Evolutionary conservation across 2,797 vertebrate genomes (phyloP), one percentile per base, ranked within the genome.

Genomic region (Urophycis tenuis): DNA sequence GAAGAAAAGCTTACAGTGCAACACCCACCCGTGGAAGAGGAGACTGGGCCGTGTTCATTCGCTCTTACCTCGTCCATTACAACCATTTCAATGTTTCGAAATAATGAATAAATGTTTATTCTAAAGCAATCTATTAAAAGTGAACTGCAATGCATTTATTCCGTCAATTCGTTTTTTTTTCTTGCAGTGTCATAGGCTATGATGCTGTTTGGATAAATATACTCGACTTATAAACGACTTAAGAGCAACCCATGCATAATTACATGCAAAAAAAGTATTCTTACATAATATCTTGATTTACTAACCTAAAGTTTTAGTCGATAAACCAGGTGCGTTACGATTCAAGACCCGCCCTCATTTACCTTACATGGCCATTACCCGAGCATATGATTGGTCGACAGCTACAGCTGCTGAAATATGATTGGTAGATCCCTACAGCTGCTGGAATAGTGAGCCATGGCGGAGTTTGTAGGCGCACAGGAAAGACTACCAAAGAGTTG

Each of bases 361-460:
- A 92, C 90, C 87, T 90, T 89, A 91, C 90, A 90, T 83, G 90
- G 90, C 87, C 87, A 91, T 77, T 76, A 81, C 80, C 79, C 88
- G 78, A 82, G 86, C 81, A 81, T 83, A 78, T 92, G 92, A 92
- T 92, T 93, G 93, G 92, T 88, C 85, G 82, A 81, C 78, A 5
- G 84, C 84, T 86, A 32, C 89, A 88, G 92, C 91, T 89, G 87
- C 90, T 86, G 31, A 78, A 82, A 81, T 82, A 78, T 92, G 92
- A 93, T 92, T 93, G 93, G 92, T 89, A 85, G 83, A 81, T 79
- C 5, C 83, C 84, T 87, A 34, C 89, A 89, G 92, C 91, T 90
- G 87, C 90, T 86, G 30, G 78, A 72, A 81, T 82, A 76, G 80
- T 80, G 87, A 91, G 91, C 89, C 90, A 93, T 92, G 92, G 92